A percentile compares a stretch with the other conserved stretches of the same genome.
Evolutionary conservation across 2,797 vertebrate genomes (phyloP).

Genomic region (Pagetopsis macropterus): DNA sequence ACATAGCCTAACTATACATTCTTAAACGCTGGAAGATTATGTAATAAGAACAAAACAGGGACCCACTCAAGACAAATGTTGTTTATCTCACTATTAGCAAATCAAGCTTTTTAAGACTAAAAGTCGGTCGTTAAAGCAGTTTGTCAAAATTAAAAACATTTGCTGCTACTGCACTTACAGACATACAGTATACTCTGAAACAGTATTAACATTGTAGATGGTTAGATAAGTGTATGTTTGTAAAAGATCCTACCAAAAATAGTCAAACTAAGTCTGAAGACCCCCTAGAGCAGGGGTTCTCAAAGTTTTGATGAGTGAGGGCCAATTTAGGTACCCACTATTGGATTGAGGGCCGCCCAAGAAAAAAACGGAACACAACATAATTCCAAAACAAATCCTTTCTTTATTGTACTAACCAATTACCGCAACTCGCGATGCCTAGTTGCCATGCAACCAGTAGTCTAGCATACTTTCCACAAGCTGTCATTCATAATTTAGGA

Average conservation of each 20-base stretch:
- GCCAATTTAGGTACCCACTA: too few species aligned
- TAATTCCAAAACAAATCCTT: too few species aligned
- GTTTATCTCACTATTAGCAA: neutral
- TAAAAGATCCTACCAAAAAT: conserved; percentile 4
- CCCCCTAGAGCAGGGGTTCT: neutral
- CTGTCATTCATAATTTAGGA: too few species aligned
- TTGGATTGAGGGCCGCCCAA: too few species aligned
- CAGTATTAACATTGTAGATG: neutral
- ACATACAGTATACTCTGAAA: neutral
- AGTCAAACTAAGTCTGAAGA: conserved; percentile 11
- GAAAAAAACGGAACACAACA: too few species aligned
- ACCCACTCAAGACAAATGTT: neutral
- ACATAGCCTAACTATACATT: neutral
- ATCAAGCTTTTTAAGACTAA: neutral
- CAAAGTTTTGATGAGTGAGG: too few species aligned
- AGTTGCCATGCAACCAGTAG: too few species aligned
- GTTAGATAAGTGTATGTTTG: neutral
- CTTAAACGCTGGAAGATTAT: neutral
- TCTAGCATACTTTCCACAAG: too few species aligned
- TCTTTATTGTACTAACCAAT: too few species aligned
- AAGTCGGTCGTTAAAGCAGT: neutral
- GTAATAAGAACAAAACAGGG: neutral
- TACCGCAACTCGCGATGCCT: too few species aligned
- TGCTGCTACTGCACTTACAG: neutral
- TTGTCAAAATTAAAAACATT: neutral